phyloP scores from a whole-genome alignment of 1,140 invertebrate species.

The Bombus confusus region DNA sequence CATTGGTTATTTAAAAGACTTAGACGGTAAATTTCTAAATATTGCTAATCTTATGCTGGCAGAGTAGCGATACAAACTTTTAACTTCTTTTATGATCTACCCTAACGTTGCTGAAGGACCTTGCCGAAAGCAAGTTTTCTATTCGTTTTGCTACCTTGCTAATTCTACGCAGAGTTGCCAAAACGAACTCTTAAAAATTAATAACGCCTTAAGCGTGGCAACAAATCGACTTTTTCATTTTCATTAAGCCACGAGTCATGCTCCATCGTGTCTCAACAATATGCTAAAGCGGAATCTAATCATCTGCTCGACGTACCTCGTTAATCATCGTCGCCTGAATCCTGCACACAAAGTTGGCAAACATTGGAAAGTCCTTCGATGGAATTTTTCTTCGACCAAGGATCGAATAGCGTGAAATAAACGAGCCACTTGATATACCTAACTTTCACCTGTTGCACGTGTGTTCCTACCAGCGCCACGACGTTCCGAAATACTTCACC shows the following conservation, averaged over 20 bases:
- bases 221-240: background rate
- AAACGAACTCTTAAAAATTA: background rate
- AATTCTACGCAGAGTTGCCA: no score
- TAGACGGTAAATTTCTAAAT: no score
- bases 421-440: slow-evolving; percentile 58
- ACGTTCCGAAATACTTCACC: slow-evolving; percentile 48
- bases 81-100: no score
- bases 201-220: background rate
- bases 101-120: no score
- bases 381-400: slow-evolving; percentile 42
- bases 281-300: background rate
- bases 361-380: slow-evolving; percentile 28
- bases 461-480: slow-evolving; percentile 43
- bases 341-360: background rate
- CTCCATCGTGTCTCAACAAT: background rate
- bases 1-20: background rate
- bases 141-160: no score
- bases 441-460: slow-evolving; percentile 77
- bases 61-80: no score
- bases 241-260: background rate
- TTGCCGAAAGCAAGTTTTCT: no score
- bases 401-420: slow-evolving; percentile 54
- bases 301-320: background rate
- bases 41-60: no score
- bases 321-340: background rate